These are phyloP conservation scores for Cyrtonyx montezumae DNA, from an alignment of 2,113 vertebrate genomes.

Conservation along the genomic window DNA sequence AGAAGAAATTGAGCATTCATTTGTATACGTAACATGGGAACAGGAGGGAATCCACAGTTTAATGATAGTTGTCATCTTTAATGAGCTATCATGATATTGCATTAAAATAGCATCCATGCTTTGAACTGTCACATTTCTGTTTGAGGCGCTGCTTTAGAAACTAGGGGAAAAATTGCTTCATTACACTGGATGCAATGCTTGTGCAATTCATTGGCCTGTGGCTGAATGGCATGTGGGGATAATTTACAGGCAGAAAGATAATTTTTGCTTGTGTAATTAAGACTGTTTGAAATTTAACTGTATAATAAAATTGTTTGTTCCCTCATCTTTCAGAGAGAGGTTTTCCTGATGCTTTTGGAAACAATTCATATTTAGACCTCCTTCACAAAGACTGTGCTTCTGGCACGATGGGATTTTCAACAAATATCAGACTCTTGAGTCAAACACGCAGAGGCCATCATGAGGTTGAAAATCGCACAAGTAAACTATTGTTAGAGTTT, in stretches of 20 bases:
- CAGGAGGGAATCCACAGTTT: background rate
- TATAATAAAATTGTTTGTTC: background rate
- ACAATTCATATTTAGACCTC: background rate
- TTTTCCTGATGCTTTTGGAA: slow-evolving; percentile 18
- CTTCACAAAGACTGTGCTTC: background rate
- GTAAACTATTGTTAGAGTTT: slow-evolving; percentile 61
- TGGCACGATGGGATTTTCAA: slow-evolving; percentile 5
- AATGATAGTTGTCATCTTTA: background rate
- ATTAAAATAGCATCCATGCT: background rate
- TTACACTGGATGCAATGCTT: background rate
- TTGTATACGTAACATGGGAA: slow-evolving; percentile 17
- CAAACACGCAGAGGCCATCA: slow-evolving; percentile 30
- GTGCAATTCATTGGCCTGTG: background rate
- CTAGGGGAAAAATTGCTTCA: background rate
- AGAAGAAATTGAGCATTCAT: slow-evolving; percentile 12
- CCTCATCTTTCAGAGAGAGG: background rate
- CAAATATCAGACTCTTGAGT: slow-evolving; percentile 33
- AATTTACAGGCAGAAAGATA: background rate
- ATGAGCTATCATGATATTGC: background rate
- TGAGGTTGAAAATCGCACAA: slow-evolving; percentile 59
- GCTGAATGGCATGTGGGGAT: background rate
- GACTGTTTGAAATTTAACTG: slow-evolving; percentile 11
- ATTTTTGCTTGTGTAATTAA: slow-evolving; percentile 1
- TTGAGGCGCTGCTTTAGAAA: background rate
- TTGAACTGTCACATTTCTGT: background rate